These are phyloP conservation scores for Acleris sparsana DNA, from an alignment of 2,888 invertebrate genomes.

Conservation along the genomic window DNA sequence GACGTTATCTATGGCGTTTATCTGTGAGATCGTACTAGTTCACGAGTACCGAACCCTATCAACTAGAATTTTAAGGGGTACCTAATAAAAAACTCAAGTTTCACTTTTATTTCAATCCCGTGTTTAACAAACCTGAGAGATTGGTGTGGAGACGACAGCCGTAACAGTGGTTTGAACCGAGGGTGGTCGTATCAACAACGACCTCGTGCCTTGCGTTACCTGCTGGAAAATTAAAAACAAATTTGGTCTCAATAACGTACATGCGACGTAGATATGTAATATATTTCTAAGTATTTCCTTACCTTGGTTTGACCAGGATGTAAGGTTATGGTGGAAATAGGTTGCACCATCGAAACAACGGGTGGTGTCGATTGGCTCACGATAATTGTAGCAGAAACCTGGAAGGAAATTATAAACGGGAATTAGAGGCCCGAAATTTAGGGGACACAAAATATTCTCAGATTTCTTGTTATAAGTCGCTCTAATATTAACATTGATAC, in stretches of 20 bases:
- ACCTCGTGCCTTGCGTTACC: slow-evolving; percentile 70
- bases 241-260: too few species aligned
- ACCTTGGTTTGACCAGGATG: slow-evolving; percentile 57
- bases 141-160: slow-evolving; percentile 53
- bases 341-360: slow-evolving; percentile 49
- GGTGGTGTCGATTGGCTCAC: slow-evolving; percentile 45
- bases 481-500: slow-evolving; percentile 6
- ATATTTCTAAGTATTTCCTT: slow-evolving; percentile 6
- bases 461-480: too few species aligned
- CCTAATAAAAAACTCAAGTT: too few species aligned
- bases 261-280: too few species aligned
- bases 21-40: too few species aligned
- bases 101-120: too few species aligned
- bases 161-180: slow-evolving; percentile 61
- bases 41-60: too few species aligned
- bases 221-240: slow-evolving; percentile 38
- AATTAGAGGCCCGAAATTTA: too few species aligned
- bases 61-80: too few species aligned
- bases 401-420: neutral
- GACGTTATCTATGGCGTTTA: too few species aligned
- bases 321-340: slow-evolving; percentile 46
- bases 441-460: too few species aligned
- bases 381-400: slow-evolving; percentile 34
- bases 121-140: slow-evolving; percentile 56
- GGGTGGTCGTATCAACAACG: slow-evolving; percentile 67